phyloP scores from a whole-genome alignment of 2,888 invertebrate species.

The Tortrix viridana region DNA sequence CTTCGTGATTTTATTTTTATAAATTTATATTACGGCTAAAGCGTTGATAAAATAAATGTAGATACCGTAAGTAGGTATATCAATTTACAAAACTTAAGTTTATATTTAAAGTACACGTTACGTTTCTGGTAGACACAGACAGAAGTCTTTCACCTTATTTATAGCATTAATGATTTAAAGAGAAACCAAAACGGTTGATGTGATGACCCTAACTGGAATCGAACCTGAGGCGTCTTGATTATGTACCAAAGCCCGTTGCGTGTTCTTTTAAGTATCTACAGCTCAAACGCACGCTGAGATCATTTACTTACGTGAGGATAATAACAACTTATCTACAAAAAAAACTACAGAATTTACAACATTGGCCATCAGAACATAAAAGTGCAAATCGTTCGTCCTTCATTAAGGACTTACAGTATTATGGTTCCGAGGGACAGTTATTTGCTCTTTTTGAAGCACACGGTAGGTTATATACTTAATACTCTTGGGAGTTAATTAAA shows the following conservation, averaged over 20 bases:
- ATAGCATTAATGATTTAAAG: not conserved
- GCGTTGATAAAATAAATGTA: too few relatives aligned
- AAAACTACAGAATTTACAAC: too few relatives aligned
- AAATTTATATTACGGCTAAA: too few relatives aligned
- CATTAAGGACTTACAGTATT: conserved; percentile 15
- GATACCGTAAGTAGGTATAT: too few relatives aligned
- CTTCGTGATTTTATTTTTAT: too few relatives aligned
- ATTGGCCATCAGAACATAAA: too few relatives aligned
- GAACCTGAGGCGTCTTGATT: conserved; percentile 53
- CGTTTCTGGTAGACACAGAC: too few relatives aligned
- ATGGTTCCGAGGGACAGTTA: too few relatives aligned
- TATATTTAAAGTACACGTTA: too few relatives aligned
- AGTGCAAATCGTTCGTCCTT: not conserved
- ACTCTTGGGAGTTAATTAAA: conserved; percentile 34
- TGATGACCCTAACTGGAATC: conserved; percentile 52
- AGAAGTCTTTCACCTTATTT: not conserved
- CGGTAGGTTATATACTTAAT: conserved; percentile 32
- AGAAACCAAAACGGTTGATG: not conserved
- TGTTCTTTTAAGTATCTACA: conserved; percentile 56
- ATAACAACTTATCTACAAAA: too few relatives aligned
- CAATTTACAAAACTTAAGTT: too few relatives aligned
- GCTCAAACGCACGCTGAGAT: conserved; percentile 63
- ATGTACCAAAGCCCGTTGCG: conserved; percentile 66
- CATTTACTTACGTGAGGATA: conserved; percentile 44
- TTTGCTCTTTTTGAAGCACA: conserved; percentile 1